Evolutionary conservation across 2,113 vertebrate genomes (phyloP).

Genomic region (Talpa occidentalis): DNA sequence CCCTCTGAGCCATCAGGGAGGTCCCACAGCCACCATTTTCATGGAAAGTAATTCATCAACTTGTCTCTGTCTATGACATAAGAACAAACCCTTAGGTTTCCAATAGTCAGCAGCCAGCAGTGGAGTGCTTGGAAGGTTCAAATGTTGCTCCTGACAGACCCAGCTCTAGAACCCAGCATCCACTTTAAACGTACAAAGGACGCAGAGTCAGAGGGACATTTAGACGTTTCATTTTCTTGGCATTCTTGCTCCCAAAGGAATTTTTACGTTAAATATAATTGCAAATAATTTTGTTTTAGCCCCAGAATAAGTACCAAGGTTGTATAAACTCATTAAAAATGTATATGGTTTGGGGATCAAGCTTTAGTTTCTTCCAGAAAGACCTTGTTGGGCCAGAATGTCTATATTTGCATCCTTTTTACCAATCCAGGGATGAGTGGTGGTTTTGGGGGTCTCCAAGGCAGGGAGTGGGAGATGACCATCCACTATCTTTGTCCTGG

Average conservation of each 20-base stretch:
- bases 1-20: no score
- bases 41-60: background rate
- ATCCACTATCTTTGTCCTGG: background rate
- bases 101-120: background rate
- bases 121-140: accelerated
- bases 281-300: background rate
- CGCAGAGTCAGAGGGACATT: background rate
- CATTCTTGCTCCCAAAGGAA: background rate
- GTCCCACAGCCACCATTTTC: background rate
- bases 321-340: background rate
- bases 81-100: background rate
- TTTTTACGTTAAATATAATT: background rate
- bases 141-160: background rate
- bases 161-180: background rate
- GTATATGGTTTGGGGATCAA: background rate
- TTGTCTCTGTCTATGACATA: background rate
- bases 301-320: background rate
- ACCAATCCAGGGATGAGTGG: background rate
- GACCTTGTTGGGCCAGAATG: background rate
- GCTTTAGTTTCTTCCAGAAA: background rate
- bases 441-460: background rate
- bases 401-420: background rate
- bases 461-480: background rate
- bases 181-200: background rate
- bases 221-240: background rate